phyloP scores from a whole-genome alignment of 1,140 invertebrate genomes.

The Chrysomallon squamiferum region DNA sequence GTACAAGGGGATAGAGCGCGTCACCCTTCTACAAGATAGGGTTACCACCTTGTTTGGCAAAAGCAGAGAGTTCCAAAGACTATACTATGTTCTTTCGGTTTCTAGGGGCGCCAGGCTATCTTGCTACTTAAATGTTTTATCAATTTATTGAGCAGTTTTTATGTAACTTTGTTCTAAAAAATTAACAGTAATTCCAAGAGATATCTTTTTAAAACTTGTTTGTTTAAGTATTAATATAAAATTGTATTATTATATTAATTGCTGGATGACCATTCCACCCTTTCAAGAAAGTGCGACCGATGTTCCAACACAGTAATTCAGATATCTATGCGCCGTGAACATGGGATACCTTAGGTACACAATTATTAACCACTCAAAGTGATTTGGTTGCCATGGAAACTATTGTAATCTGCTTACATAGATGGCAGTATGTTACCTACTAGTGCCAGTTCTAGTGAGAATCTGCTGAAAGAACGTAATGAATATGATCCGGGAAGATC shows the following conservation, averaged over 20 bases:
- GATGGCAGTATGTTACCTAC: neutral
- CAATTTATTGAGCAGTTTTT: too few species aligned
- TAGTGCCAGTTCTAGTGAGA: too few species aligned
- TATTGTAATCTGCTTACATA: neutral
- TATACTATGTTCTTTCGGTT: neutral
- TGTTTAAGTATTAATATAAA: neutral
- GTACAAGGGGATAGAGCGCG: neutral
- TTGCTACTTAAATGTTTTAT: neutral
- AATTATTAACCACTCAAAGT: neutral
- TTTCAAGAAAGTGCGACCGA: neutral
- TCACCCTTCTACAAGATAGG: slow-evolving; percentile 17
- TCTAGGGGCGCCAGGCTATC: neutral
- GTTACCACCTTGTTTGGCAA: slow-evolving; percentile 42
- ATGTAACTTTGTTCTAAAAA: neutral
- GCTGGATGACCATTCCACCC: neutral
- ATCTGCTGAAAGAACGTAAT: too few species aligned
- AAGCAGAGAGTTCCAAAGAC: neutral
- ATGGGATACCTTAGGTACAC: neutral
- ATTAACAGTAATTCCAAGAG: too few species aligned
- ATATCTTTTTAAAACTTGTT: neutral
- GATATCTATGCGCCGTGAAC: neutral
- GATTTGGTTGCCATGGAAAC: neutral
- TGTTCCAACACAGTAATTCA: neutral
- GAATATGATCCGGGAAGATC: too few species aligned
- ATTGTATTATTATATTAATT: neutral